Evolutionary conservation across 2,113 vertebrate species (phyloP), one percentile per base, ranked within the genome.

Genomic region (Crotalus viridis): DNA sequence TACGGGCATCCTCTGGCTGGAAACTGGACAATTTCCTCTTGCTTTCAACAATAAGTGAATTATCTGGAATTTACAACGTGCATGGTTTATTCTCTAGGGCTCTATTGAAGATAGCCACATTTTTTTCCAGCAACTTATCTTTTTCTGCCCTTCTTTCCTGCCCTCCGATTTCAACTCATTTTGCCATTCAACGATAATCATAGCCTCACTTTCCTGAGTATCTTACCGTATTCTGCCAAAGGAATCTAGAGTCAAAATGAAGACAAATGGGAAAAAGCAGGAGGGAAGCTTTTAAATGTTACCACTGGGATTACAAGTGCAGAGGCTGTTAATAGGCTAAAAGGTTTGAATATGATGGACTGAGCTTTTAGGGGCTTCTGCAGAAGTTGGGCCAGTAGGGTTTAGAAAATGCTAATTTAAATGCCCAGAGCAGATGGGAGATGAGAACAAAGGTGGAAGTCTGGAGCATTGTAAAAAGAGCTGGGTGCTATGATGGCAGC

Each of bases 161-260:
- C n/a, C 22, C 12, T 59, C 26, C 0, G 26, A 5, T 52, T 92
- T 61, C 10, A 28, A n/a, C 10, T 33, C n/a, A n/a, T 43, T 28
- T 69, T 24, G 39, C 43, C 59, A n/a, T 43, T 92, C n/a, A 1
- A 7, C 59, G 6, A n/a, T 64, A 48, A 56, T 92, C 88, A 89
- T 81, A 85, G 19, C 26, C 87, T 57, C 87, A 1, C n/a, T 89
- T 92, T 92, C 87, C 87, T 74, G 91, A 92, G 81, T 48, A 57
- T 88, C 87, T 89, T 89, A 81, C 85, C 17, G 48, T 57, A 43
- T 12, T 57, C 19, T 48, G 92, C 24, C 54, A 85, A 26, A 89
- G 21, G 4, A 89, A 56, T 69, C 39, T 85, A 46, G 52, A 92
- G 92, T 69, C 92, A 10, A 33, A 92, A 57, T 52, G 12, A 52